Evolutionary conservation across 2,797 vertebrate genomes (phyloP).

Genomic region (Platalea minor): DNA sequence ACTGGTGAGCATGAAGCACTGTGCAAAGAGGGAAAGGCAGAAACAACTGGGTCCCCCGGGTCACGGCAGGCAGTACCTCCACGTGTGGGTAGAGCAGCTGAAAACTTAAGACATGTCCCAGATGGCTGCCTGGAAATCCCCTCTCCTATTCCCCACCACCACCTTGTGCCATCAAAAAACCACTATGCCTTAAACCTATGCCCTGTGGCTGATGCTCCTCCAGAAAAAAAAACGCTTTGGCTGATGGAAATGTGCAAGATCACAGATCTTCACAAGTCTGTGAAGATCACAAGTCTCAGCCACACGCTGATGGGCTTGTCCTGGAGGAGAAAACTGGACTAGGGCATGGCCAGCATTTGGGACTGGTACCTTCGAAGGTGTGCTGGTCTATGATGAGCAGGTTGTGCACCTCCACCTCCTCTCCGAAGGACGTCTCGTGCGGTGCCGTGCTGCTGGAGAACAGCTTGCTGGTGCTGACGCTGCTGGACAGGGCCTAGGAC

Average conservation of each 20-base stretch:
- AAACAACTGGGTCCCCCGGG: background rate
- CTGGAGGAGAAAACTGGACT: background rate
- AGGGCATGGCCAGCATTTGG: background rate
- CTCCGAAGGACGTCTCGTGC: conserved; percentile 95
- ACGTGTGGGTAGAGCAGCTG: background rate
- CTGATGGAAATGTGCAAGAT: background rate
- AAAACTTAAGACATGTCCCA: background rate
- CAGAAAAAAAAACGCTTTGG: background rate
- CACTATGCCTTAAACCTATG: background rate
- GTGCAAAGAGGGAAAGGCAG: background rate
- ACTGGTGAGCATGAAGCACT: conserved; percentile 98
- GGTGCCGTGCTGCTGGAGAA: conserved; percentile 98
- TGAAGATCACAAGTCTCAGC: background rate
- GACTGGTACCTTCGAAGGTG: conserved; percentile 91
- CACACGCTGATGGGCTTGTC: accelerated
- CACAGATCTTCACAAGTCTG: no score
- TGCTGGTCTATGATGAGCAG: conserved; percentile 98
- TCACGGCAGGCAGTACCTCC: background rate
- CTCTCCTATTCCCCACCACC: background rate
- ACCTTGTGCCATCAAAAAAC: no score
- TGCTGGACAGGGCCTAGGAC: conserved; percentile 92
- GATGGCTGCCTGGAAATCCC: background rate
- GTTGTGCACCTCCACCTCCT: conserved; percentile 98
- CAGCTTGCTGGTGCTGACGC: conserved; percentile 96
- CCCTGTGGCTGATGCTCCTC: accelerated